phyloP scores from a whole-genome alignment of 2,888 invertebrate species.

The Drosophila hawaiiensis region DNA sequence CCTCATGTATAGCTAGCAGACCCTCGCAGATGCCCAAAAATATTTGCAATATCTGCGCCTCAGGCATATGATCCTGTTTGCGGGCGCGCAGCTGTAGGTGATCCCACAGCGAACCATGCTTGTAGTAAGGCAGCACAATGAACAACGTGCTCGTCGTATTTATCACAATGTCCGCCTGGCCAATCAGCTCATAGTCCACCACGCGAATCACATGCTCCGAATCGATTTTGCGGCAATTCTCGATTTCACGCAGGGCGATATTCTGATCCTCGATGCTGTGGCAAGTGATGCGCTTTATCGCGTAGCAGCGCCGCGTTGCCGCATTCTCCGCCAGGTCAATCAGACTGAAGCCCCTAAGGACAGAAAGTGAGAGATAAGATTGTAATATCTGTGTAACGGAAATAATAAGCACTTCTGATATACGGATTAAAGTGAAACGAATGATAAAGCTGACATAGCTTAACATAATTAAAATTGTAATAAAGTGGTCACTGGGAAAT shows the following conservation, averaged over 20 bases:
- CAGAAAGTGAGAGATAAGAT: constrained; percentile 48
- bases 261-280: constrained; percentile 92
- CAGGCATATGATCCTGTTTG: constrained; percentile 87
- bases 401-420: neutral
- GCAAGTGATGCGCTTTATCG: constrained; percentile 92
- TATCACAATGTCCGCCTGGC: constrained; percentile 88
- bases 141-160: constrained; percentile 90
- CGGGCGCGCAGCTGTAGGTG: constrained; percentile 88
- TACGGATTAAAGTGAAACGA: no score
- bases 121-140: constrained; percentile 91
- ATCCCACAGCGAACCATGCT: constrained; percentile 91
- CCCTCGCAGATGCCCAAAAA: constrained; percentile 91
- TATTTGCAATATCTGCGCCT: constrained; percentile 89
- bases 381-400: constrained; percentile 9
- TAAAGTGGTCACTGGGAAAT: neutral
- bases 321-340: constrained; percentile 91
- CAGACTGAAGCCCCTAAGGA: constrained; percentile 91
- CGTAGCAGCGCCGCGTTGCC: constrained; percentile 88
- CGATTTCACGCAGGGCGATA: constrained; percentile 90
- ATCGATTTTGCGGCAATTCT: constrained; percentile 89
- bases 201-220: constrained; percentile 91
- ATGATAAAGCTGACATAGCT: neutral
- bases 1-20: constrained; percentile 90
- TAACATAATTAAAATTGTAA: neutral
- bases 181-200: constrained; percentile 89